Evolutionary conservation across 1,140 invertebrate genomes (phyloP).

Genomic region (Hestina assimilis): DNA sequence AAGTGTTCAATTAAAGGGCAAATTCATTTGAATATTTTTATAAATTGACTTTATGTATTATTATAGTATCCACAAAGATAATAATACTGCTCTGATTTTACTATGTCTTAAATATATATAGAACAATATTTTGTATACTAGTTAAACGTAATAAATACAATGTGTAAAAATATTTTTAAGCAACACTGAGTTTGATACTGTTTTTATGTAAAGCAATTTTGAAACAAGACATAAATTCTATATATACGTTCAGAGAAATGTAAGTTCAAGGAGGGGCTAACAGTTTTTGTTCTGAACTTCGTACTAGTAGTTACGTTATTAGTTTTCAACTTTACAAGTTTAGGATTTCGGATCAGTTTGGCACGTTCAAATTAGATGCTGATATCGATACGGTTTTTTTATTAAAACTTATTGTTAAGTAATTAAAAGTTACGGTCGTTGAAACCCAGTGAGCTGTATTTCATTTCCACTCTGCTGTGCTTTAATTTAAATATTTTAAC

Average conservation of each 20-base stretch:
- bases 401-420: conserved; percentile 1
- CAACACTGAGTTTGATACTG: neutral
- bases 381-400: conserved; percentile 37
- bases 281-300: conserved; percentile 53
- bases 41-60: too few relatives aligned
- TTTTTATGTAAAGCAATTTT: conserved; percentile 17
- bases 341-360: conserved; percentile 50
- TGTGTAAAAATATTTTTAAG: neutral
- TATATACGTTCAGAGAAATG: conserved; percentile 27
- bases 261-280: conserved; percentile 30
- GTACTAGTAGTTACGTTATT: conserved; percentile 62
- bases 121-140: too few relatives aligned
- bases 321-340: conserved; percentile 64
- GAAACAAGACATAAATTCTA: conserved; percentile 24
- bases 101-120: too few relatives aligned
- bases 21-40: too few relatives aligned
- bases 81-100: too few relatives aligned
- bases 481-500: too few relatives aligned
- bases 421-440: too few relatives aligned
- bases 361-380: conserved; percentile 48
- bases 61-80: too few relatives aligned
- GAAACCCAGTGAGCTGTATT: too few relatives aligned
- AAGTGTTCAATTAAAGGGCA: too few relatives aligned
- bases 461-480: too few relatives aligned
- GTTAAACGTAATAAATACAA: too few relatives aligned